Evolutionary conservation across 1,140 invertebrate genomes (phyloP), one percentile per base, ranked within the genome.

Genomic region (Manduca sexta): DNA sequence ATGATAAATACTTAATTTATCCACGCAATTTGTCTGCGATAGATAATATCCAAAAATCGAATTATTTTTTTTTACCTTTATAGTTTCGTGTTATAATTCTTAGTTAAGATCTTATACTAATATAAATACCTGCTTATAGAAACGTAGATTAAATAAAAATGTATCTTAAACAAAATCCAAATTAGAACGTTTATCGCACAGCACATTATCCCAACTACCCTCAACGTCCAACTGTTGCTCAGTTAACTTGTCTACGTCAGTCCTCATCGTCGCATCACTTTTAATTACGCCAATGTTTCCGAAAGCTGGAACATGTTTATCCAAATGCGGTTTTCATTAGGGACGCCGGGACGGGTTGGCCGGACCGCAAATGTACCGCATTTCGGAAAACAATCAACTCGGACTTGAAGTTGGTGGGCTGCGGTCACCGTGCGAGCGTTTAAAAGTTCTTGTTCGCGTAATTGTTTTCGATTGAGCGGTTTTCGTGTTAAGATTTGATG

Each of bases 371-470:
- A 68, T 64, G 49, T 61, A 70, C 68, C 64, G 44, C 61, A 42
- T 56, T 65, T 65, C 41, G 48, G 63, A 64, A 73, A 69, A 74
- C 70, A 76, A 74, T 74, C 49, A 57, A 51, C 44, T 46, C 43
- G 34, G 14, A 41, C 34, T 41, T 49, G 37, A 29, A 57, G 34
- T 54, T 50, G 42, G 17, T 26, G 35, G 33, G 33, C 26, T 54
- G 56, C 26, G 56, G 56, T 59, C 49, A 10, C 43, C 45, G 31
- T 49, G 40, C 40, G 39, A 40, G 42, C 35, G 30, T 45, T 45
- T 43, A 14, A 43, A 43, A 35, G 14, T 45, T 45, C n/a, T 39
- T 39, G 14, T 16, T 11, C 14, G 7, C 38, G 34, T 43, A 43
- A 43, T 40, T 42, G 40, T 29, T 42, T n/a, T 42, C 43, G 5